Percentiles rank a stretch among this genome's conserved stretches.
Conservation (phyloP, 2,888 invertebrate species). For the Trichopria drosophilae region DNA sequence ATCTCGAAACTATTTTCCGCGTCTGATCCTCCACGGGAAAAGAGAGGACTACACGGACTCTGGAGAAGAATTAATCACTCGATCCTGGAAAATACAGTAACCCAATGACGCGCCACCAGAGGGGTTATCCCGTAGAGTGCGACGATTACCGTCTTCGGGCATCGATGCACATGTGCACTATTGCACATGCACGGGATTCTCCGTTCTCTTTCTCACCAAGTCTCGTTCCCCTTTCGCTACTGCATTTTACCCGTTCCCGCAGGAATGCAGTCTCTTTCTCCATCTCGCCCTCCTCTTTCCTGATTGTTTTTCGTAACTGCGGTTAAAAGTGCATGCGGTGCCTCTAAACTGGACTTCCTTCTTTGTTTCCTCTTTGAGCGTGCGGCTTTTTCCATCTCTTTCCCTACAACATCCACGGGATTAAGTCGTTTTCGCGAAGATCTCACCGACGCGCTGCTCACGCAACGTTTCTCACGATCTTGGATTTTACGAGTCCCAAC, state of each 20-base stretch:
- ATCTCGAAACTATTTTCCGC: slow-evolving; percentile 28
- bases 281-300: slow-evolving; percentile 8
- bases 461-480: slow-evolving; percentile 9
- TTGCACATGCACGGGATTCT: slow-evolving; percentile 25
- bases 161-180: slow-evolving; percentile 25
- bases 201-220: slow-evolving; percentile 20
- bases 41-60: slow-evolving; percentile 30
- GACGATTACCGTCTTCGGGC: slow-evolving; percentile 12
- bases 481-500: too few relatives aligned
- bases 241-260: too few relatives aligned
- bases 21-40: slow-evolving; percentile 23
- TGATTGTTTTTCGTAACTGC: slow-evolving; percentile 7
- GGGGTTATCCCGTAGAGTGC: slow-evolving; percentile 21
- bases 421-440: background rate
- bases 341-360: background rate
- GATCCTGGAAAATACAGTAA: slow-evolving; percentile 36
- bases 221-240: slow-evolving; percentile 12
- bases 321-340: background rate
- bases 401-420: background rate
- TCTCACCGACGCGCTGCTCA: slow-evolving; percentile 2
- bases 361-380: slow-evolving; percentile 12
- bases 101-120: slow-evolving; percentile 35
- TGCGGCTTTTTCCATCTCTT: too few relatives aligned
- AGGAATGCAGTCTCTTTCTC: background rate
- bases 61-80: slow-evolving; percentile 36